Base-by-base conservation (phyloP, 2,888 invertebrate genomes). In the Philereme transversata region DNA sequence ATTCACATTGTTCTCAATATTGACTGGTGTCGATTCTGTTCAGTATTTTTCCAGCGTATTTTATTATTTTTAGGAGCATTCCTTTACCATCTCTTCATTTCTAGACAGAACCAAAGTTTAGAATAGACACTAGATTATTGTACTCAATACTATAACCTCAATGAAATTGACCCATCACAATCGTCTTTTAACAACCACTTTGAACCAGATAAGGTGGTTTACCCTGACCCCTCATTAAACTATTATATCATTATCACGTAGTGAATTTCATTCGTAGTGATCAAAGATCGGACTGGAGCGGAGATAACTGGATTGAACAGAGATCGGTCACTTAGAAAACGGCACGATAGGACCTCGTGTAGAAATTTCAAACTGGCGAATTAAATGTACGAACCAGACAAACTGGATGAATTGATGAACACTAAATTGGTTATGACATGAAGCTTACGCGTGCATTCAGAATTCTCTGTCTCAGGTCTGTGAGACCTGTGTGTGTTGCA, bases 221-320 rank as follows among this genome's bases (percentile, higher is more conserved):
- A 49, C 64, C 51, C 45, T 67, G 70, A 65, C 65, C 70, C 50
- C 54, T 36, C 51, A 58, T 57, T 58, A 53, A 56, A 65, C 35
- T 60, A 64, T 67, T 60, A 67, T 59, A 59, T 35, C 56, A 38
- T 40, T 10, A 9, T 40, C 44, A 22, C 22, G 22, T 38, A 10
- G 33, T 36, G 43, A 52, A 62, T 60, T 43, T 35, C 47, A 60
- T 58, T 64, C 51, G 47, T 43, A 51, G 50, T 52, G 62, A 61
- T 56, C 66, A 64, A 57, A 67, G 51, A 60, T 52, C 57, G 50
- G 57, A 57, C 33, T 35, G 34, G 34, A 40, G 40, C 56, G 52
- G 60, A 44, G 51, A 60, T 54, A 55, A 61, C 60, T 60, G 47
- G 54, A 63, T 52, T 54, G 5, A 59, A 48, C 40, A 33, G 22